Conservation (phyloP, 2,113 vertebrate species). For the Microtus richardsoni region DNA sequence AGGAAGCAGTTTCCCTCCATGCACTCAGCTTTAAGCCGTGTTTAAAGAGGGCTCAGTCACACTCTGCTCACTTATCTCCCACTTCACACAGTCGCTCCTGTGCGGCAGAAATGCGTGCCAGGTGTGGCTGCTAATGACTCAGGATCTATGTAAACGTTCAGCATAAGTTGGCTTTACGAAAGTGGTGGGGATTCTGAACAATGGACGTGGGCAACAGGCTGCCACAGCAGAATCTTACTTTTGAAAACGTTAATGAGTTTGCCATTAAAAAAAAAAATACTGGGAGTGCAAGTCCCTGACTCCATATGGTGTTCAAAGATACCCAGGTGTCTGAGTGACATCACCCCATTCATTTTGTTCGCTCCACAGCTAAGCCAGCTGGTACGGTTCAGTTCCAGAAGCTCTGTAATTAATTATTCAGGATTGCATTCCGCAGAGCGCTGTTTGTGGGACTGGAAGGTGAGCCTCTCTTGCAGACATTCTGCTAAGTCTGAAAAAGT, state of each 20-base stretch:
- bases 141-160: neutral
- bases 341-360: constrained; percentile 66
- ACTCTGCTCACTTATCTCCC: neutral
- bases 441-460: constrained; percentile 14
- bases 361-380: constrained; percentile 72
- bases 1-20: neutral
- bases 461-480: neutral
- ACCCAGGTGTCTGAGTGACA: constrained; percentile 67
- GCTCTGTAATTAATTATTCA: constrained; percentile 66
- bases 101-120: neutral
- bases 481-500: neutral
- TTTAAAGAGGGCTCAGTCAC: neutral
- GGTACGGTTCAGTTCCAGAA: constrained; percentile 57
- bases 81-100: neutral
- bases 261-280: constrained; percentile 64
- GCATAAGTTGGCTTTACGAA: constrained; percentile 35
- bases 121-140: constrained; percentile 5
- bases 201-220: neutral
- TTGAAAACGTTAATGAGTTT: constrained; percentile 70
- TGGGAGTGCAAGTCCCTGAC: constrained; percentile 23
- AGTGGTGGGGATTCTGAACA: constrained; percentile 5
- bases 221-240: constrained; percentile 21
- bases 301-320: constrained; percentile 68
- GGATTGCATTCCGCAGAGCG: constrained; percentile 35
- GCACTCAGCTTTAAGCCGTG: neutral